Evolutionary conservation across 2,797 vertebrate genomes (phyloP), one percentile per base, ranked within the genome.

Genomic region (Coilia nasus): DNA sequence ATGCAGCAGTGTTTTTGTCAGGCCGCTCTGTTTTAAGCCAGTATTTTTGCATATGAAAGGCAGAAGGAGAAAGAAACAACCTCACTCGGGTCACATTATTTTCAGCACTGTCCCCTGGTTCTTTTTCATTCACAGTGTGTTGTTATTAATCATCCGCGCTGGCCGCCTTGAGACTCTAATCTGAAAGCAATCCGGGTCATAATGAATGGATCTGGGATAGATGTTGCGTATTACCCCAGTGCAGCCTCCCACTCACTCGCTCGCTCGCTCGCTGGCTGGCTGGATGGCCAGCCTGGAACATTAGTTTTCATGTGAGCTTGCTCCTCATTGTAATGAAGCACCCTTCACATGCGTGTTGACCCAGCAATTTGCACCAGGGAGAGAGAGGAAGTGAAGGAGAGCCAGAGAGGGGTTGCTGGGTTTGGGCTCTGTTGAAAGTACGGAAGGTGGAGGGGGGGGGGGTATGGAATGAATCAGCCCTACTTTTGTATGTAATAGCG

Each of bases 401-500:
- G 71, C 31, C 46, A 60, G 31, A 41, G 64, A 21, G 17, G 9
- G 31, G 35, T 35, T 14, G 19, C 6, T 78, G 35, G 71, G 15
- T 41, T 41, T 54, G 14, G 35, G 71, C 5, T 12, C 19, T 31
- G 17, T 15, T 15, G 71, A 6, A 11, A 19, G 57, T 41, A 6
- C 2, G 31, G 9, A 56, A 64, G n/a, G n/a, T n/a, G n/a, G n/a
- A n/a, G n/a, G 62, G 56, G 31, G 59, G 50, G 35, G 71, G 60
- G 85, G 81, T 86, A 82, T 87, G 86, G 84, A 87, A 90, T 86
- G 82, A 85, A 87, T 88, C 83, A 83, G 78, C 62, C 50, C 54
- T 28, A 85, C 85, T 87, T 85, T 81, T 85, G 83, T 86, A 81
- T 71, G 82, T 85, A 50, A 86, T 87, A 84, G 81, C 46, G 41